phyloP scores from a whole-genome alignment of 1,140 invertebrate genomes.

The Frieseomelitta varia region DNA sequence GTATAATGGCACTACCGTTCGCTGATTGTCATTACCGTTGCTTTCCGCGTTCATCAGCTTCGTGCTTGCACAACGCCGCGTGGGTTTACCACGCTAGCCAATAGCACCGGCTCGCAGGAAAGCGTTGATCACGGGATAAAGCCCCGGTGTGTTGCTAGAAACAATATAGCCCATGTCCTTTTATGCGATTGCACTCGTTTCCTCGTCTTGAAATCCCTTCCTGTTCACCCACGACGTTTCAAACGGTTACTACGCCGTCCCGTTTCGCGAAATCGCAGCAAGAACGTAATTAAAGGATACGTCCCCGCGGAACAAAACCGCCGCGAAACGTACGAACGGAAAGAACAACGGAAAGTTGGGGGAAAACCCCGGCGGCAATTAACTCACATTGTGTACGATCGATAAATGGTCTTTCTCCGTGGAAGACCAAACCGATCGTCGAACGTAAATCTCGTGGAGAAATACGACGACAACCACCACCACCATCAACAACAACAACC shows the following conservation, averaged over 20 bases:
- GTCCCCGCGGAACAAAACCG: slow-evolving; percentile 35
- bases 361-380: slow-evolving; percentile 48
- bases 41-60: slow-evolving; percentile 65
- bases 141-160: background rate
- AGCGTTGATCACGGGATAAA: slow-evolving; percentile 61
- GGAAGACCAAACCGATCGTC: slow-evolving; percentile 46
- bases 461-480: slow-evolving; percentile 37
- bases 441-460: slow-evolving; percentile 61
- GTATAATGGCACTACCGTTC: slow-evolving; percentile 68
- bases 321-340: background rate
- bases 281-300: slow-evolving; percentile 57
- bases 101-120: slow-evolving; percentile 29
- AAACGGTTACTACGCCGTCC: slow-evolving; percentile 48
- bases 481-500: background rate
- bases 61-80: slow-evolving; percentile 39
- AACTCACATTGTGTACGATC: slow-evolving; percentile 59
- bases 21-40: slow-evolving; percentile 76
- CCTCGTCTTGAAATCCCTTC: slow-evolving; percentile 36
- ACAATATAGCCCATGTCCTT: slow-evolving; percentile 44
- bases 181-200: slow-evolving; percentile 39
- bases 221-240: slow-evolving; percentile 59
- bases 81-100: slow-evolving; percentile 43
- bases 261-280: slow-evolving; percentile 46
- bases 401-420: slow-evolving; percentile 46
- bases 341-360: background rate